Evolutionary conservation across 2,797 vertebrate genomes (phyloP).

Genomic region (Chelmon rostratus): DNA sequence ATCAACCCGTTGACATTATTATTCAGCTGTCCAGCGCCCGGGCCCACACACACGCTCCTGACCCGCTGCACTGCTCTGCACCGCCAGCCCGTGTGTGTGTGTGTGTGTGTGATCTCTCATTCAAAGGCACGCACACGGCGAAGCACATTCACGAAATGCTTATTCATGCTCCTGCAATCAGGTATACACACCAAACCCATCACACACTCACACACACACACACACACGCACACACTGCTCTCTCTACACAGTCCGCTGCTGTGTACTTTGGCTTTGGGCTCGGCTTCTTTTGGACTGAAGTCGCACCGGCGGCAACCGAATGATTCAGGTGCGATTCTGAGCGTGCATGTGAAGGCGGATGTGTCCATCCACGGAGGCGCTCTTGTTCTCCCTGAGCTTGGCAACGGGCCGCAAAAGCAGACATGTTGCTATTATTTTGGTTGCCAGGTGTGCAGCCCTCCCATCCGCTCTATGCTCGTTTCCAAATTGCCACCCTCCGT

Average conservation of each 20-base stretch:
- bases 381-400: conserved; percentile 6
- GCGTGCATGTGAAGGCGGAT: conserved; percentile 13
- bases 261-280: conserved; percentile 70
- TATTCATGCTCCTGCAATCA: conserved; percentile 55
- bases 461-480: conserved; percentile 7
- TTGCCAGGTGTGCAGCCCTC: conserved; percentile 42
- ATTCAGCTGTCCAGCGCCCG: conserved; percentile 63
- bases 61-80: conserved; percentile 56
- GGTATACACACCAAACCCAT: conserved; percentile 28
- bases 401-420: conserved; percentile 12
- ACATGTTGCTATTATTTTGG: conserved; percentile 19
- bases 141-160: conserved; percentile 38
- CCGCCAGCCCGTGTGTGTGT: conserved; percentile 21
- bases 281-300: conserved; percentile 68
- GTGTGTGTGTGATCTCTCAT: conserved; percentile 50
- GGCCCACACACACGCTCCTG: conserved; percentile 76
- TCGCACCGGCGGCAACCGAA: conserved; percentile 30
- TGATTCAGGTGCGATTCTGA: conserved; percentile 27
- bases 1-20: conserved; percentile 79
- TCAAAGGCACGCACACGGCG: conserved; percentile 43
- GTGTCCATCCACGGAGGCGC: background rate
- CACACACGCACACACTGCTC: conserved; percentile 27
- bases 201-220: conserved; percentile 1
- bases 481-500: conserved; percentile 38
- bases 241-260: conserved; percentile 46